Percentiles rank a stretch among this genome's conserved stretches.
Evolutionary conservation across 2,113 vertebrate genomes (phyloP).

Genomic region (Prochilodus magdalenae): DNA sequence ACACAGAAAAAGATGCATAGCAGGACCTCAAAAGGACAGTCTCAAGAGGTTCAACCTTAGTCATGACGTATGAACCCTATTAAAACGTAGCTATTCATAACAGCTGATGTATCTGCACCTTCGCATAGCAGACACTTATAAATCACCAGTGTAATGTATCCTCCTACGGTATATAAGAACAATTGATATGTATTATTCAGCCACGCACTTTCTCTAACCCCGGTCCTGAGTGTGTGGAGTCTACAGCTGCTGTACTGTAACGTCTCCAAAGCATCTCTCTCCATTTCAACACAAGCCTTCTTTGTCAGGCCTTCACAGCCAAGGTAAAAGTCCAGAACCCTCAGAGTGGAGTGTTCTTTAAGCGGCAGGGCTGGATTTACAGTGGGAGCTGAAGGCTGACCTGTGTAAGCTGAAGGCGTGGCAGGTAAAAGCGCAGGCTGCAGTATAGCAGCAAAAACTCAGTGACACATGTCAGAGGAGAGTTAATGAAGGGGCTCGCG

Average conservation of each 20-base stretch:
- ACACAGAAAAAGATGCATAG: not conserved
- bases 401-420: not conserved
- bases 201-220: slow-evolving; percentile 42
- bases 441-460: slow-evolving; percentile 32
- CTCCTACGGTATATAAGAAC: slow-evolving; percentile 1
- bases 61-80: not conserved
- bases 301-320: slow-evolving; percentile 31
- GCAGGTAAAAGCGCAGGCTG: slow-evolving; percentile 35
- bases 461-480: slow-evolving; percentile 35
- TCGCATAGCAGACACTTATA: not conserved
- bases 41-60: not conserved
- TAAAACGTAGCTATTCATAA: not conserved
- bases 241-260: slow-evolving; percentile 38
- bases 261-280: slow-evolving; percentile 40
- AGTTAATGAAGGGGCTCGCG: slow-evolving; percentile 43
- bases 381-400: slow-evolving; percentile 38
- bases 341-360: slow-evolving; percentile 35
- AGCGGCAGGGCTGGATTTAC: slow-evolving; percentile 42
- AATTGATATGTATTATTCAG: slow-evolving; percentile 15
- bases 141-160: slow-evolving; percentile 1
- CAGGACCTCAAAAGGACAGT: not conserved
- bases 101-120: not conserved
- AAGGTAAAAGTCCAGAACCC: slow-evolving; percentile 42
- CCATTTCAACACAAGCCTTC: slow-evolving; percentile 46
- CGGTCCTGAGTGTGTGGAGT: slow-evolving; percentile 23